Evolutionary conservation across 2,888 invertebrate genomes (phyloP).

Genomic region (Polyploca ridens): DNA sequence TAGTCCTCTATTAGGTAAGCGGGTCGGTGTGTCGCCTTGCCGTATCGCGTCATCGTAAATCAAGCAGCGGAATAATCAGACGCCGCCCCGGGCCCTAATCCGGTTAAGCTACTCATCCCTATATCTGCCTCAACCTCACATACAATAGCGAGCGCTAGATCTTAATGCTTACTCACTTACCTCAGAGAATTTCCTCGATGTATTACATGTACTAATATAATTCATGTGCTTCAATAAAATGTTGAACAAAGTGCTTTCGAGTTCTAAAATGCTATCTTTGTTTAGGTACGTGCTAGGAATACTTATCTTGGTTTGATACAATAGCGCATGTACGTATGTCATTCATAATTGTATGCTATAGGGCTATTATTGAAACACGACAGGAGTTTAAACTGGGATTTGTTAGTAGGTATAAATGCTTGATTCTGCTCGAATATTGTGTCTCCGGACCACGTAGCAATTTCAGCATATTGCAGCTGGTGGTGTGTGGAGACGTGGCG

Average conservation of each 20-base stretch:
- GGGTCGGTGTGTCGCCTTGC: conserved; percentile 57
- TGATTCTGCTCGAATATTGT: conserved; percentile 49
- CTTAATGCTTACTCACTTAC: conserved; percentile 45
- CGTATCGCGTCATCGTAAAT: conserved; percentile 80
- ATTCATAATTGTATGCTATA: conserved; percentile 11
- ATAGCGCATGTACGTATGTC: conserved; percentile 19
- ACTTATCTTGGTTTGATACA: conserved; percentile 32
- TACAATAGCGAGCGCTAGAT: conserved; percentile 69
- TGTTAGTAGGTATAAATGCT: conserved; percentile 23
- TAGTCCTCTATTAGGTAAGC: conserved; percentile 66
- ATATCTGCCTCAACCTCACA: conserved; percentile 67
- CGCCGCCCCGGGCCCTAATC: conserved; percentile 71
- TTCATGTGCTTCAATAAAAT: conserved; percentile 61
- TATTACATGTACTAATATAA: conserved; percentile 43
- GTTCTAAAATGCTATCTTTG: conserved; percentile 63
- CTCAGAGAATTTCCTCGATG: conserved; percentile 45
- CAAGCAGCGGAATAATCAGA: conserved; percentile 79
- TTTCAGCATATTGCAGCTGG: conserved; percentile 77
- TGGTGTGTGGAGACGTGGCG: conserved; percentile 53
- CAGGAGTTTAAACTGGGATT: conserved; percentile 34
- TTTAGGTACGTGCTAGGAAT: conserved; percentile 55
- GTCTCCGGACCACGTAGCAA: conserved; percentile 70
- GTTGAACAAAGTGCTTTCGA: conserved; percentile 54
- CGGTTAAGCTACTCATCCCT: conserved; percentile 74
- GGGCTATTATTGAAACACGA: conserved; percentile 27